Evolutionary conservation across 2,113 vertebrate species (phyloP), one percentile per base, ranked within the genome.

Genomic region (Antechinus flavipes): DNA sequence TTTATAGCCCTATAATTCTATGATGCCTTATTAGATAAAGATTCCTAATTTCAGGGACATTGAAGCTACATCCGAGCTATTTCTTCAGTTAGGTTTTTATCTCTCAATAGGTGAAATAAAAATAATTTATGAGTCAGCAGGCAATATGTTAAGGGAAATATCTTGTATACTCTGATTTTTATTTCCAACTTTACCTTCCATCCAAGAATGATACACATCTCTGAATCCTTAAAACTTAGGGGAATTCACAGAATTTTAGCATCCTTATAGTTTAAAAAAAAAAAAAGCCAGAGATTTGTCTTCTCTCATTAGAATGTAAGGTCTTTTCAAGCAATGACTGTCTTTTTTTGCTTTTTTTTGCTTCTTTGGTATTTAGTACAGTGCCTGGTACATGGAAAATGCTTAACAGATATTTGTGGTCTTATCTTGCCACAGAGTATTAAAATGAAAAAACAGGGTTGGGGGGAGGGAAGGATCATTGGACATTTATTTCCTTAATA

Each of bases 361-460:
- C 61, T 76, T 76, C 14, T 76, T 61, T 27, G 10, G 9, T 30
- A 10, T 11, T 61, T 76, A n/a, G 30, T 76, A 76, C 14, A 76
- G 35, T n/a, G 35, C 35, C 35, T 76, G 35, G 12, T n/a, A n/a
- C 12, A n/a, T 19, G 12, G 14, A 19, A 76, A 76, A 6, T 35
- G 58, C 27, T 35, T n/a, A 76, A 35, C n/a, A 76, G n/a, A 7
- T 76, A 2, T 8, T n/a, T n/a, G 12, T n/a, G 61, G 16, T 14
- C 35, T 76, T 76, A 14, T n/a, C 35, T 76, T 76, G 61, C 61
- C 61, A 76, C n/a, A 76, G 5, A 91, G 1, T 92, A 96, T 91
- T 58, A 97, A 95, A 98, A 98, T 93, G 93, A 97, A 94, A 95
- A 98, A 50, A 50, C 5, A 50, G 50, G 50, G 50, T 50, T 7